A percentile compares a stretch with the other conserved stretches of the same genome.
phyloP scores from a whole-genome alignment of 2,888 invertebrate genomes.

The Lepidocyrtinus sp. region DNA sequence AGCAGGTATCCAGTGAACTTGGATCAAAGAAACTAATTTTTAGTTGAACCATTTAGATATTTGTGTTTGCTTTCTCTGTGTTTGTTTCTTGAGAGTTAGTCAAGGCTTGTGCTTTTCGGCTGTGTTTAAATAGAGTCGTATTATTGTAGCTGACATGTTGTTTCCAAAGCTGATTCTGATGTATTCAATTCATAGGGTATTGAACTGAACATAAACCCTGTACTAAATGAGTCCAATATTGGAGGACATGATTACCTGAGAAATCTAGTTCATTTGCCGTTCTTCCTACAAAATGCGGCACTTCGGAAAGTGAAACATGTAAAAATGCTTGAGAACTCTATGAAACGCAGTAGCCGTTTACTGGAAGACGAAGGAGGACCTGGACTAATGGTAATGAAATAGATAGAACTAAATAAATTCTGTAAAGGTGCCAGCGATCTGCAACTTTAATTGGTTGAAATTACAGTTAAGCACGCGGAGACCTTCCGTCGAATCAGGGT shows the following conservation, averaged over 20 bases:
- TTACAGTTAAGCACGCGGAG: slow-evolving; percentile 64
- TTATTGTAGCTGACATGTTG: too few relatives aligned
- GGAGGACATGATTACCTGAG: slow-evolving; percentile 84
- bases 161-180: too few relatives aligned
- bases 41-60: too few relatives aligned
- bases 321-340: slow-evolving; percentile 68
- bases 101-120: too few relatives aligned
- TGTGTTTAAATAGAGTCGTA: too few relatives aligned
- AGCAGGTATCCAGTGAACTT: slow-evolving; percentile 47
- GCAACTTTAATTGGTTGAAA: too few relatives aligned
- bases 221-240: slow-evolving; percentile 92
- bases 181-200: too few relatives aligned
- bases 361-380: slow-evolving; percentile 70
- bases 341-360: slow-evolving; percentile 62
- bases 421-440: too few relatives aligned
- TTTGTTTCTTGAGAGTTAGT: too few relatives aligned
- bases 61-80: too few relatives aligned
- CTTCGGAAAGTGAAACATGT: slow-evolving; percentile 84
- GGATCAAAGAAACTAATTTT: too few relatives aligned
- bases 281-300: slow-evolving; percentile 97
- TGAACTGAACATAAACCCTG: slow-evolving; percentile 88
- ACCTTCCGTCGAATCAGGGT: slow-evolving; percentile 69
- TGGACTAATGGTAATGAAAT: slow-evolving; percentile 60
- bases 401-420: not conserved
- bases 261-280: slow-evolving; percentile 97